A percentile compares a stretch with the other conserved stretches of the same genome.
Evolutionary conservation across 2,113 vertebrate genomes (phyloP).

Genomic region (Pelobates fuscus): DNA sequence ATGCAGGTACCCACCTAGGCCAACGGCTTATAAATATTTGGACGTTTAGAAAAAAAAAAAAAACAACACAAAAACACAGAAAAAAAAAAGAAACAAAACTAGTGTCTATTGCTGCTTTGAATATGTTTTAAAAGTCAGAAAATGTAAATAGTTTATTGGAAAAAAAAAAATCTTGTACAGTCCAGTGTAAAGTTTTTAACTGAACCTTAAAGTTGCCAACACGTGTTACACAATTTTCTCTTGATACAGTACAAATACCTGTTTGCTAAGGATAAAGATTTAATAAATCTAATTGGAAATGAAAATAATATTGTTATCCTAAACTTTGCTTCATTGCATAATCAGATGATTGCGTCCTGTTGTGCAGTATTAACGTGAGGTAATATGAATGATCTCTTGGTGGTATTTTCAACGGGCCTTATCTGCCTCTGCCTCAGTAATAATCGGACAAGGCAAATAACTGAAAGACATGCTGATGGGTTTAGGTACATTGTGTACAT

Average conservation of each 20-base stretch:
- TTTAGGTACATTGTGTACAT: constrained; percentile 49
- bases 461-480: constrained; percentile 75
- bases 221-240: constrained; percentile 91
- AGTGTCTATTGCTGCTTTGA: constrained; percentile 99
- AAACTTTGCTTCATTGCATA: constrained; percentile 92
- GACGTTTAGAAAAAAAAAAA: constrained; percentile 86
- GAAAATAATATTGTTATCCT: constrained; percentile 71
- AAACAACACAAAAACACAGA: constrained; percentile 72
- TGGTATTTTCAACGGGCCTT: constrained; percentile 85
- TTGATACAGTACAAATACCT: constrained; percentile 85
- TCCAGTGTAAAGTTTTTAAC: constrained; percentile 99
- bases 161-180: constrained; percentile 97
- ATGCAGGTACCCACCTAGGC: constrained; percentile 92
- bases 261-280: constrained; percentile 85
- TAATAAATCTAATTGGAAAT: constrained; percentile 63
- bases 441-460: constrained; percentile 83
- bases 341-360: constrained; percentile 92
- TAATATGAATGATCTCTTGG: constrained; percentile 89
- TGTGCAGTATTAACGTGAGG: constrained; percentile 99
- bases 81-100: constrained; percentile 76
- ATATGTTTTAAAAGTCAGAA: constrained; percentile 97
- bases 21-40: constrained; percentile 88
- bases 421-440: constrained; percentile 86
- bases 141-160: constrained; percentile 99
- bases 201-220: constrained; percentile 97